Conservation (phyloP, 2,113 vertebrate genomes). For the Salvelinus alpinus region DNA sequence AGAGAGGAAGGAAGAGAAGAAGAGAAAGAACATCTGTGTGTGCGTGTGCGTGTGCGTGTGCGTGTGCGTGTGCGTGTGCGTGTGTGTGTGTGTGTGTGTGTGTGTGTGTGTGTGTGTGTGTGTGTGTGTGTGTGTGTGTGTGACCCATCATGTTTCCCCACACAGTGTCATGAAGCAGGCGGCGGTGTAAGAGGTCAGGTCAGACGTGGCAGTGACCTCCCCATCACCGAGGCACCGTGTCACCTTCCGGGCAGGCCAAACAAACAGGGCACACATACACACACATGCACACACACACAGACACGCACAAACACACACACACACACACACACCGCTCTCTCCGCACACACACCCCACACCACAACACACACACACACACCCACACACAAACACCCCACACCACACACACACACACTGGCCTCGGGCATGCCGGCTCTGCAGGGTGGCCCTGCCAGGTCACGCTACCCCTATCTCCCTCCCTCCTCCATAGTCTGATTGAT, state of each 20-base stretch:
- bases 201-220: constrained; percentile 61
- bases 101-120: too few species aligned
- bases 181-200: constrained; percentile 65
- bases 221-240: constrained; percentile 61
- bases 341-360: too few species aligned
- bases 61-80: too few species aligned
- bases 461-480: constrained; percentile 22
- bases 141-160: constrained; percentile 49
- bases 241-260: constrained; percentile 67
- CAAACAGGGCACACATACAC: constrained; percentile 57
- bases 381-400: too few species aligned
- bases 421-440: constrained; percentile 46
- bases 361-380: too few species aligned
- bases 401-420: neutral
- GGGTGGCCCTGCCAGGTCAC: constrained; percentile 68
- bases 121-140: constrained; percentile 38
- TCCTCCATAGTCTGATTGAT: constrained; percentile 60
- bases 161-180: constrained; percentile 65
- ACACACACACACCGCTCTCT: too few species aligned
- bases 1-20: too few species aligned
- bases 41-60: neutral
- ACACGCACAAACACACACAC: neutral
- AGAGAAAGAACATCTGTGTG: neutral
- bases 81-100: too few species aligned
- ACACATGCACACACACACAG: constrained; percentile 40